A percentile compares a stretch with the other conserved stretches of the same genome.
phyloP scores from a whole-genome alignment of 2,797 vertebrate genomes.

The Pangasius djambal region DNA sequence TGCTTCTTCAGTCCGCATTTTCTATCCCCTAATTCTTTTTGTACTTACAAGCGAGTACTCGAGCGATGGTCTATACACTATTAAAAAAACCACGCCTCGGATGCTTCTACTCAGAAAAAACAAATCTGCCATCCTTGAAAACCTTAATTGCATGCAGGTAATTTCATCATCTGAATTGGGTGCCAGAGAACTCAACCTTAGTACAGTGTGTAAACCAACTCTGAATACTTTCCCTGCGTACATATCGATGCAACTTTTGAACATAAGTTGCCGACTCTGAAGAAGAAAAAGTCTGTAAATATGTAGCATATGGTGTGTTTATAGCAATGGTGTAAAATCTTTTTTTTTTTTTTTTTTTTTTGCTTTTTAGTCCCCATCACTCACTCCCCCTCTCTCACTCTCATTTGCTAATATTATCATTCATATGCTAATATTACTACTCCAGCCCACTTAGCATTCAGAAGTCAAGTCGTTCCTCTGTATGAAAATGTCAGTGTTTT shows the following conservation, averaged over 20 bases:
- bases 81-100: not conserved
- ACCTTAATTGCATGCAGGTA: not conserved
- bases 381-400: not conserved
- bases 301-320: not conserved
- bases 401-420: slow-evolving; percentile 1
- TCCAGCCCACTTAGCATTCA: slow-evolving; percentile 18
- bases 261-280: not conserved
- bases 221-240: not conserved
- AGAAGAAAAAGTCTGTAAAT: not conserved
- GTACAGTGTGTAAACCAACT: not conserved
- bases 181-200: not conserved
- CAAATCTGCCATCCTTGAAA: not conserved
- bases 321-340: not conserved
- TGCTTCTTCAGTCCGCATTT: not conserved
- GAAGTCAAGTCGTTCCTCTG: slow-evolving; percentile 15
- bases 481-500: slow-evolving; percentile 42
- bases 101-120: not conserved
- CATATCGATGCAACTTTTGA: too few relatives aligned
- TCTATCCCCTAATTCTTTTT: not conserved
- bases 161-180: not conserved
- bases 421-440: slow-evolving; percentile 30
- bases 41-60: not conserved
- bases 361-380: not conserved
- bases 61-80: not conserved
- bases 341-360: not conserved